Evolutionary conservation across 1,140 invertebrate genomes (phyloP), one percentile per base, ranked within the genome.

Genomic region (Plutomurus gul): DNA sequence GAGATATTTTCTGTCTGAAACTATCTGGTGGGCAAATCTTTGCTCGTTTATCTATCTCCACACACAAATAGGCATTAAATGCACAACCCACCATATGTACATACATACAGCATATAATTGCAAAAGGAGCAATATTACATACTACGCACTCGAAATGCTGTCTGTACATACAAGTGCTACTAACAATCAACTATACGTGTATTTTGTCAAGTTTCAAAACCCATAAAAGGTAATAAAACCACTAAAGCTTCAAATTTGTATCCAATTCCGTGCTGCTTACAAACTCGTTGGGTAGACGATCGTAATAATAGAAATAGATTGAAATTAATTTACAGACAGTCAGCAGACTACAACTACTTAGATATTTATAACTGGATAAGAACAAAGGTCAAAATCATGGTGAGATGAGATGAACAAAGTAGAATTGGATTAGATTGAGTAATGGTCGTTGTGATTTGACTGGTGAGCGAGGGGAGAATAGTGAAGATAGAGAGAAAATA

Each of bases 161-260:
- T 43, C 10, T 56, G 27, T 70, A 70, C 60, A 70, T 37, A 16
- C 22, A 60, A 25, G 27, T 72, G 10, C 36, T 40, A n/a, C n/a
- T n/a, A n/a, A n/a, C n/a, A n/a, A n/a, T n/a, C n/a, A 10, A 43
- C 70, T 43, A 40, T 33, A 27, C 25, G 25, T 77, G 43, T 43
- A 77, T 43, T 77, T 77, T 70, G 75, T 77, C 75, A 77, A 77
- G 56, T 77, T 77, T 51, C 75, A 77, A 65, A 65, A 77, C 39
- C 46, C 43, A 51, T 49, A 77, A 77, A 70, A 33, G 65, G 76
- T 40, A 72, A 72, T 77, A 77, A 77, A 77, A 51, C 13, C 39
- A 77, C 25, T 22, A 43, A 70, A 65, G 25, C 75, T 71, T 77
- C 20, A 77, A 77, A 77, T 77, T 71, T 77, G 75, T 77, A 65